Percentiles rank a stretch among this genome's conserved stretches.
Conservation (phyloP, 2,888 invertebrate genomes). For the Xestoiulus laeticollis region DNA sequence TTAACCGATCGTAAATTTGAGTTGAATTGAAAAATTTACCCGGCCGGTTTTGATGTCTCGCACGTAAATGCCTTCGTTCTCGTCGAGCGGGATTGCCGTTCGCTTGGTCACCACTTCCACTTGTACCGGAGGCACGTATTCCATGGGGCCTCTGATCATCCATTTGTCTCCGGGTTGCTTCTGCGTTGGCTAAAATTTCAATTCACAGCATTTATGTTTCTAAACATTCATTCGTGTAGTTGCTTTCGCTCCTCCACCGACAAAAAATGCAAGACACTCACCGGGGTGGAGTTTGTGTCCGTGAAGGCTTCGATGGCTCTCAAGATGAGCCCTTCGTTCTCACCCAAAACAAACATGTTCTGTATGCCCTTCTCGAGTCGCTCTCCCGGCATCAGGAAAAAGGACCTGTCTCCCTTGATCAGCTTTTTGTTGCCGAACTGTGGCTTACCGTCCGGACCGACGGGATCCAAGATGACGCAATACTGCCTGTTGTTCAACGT, state of each 20-base stretch:
- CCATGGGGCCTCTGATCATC: constrained; percentile 67
- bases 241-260: too few relatives aligned
- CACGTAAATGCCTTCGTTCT: constrained; percentile 68
- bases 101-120: constrained; percentile 66
- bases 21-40: too few relatives aligned
- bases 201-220: too few relatives aligned
- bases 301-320: constrained; percentile 65
- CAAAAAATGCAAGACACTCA: neutral
- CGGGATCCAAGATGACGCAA: constrained; percentile 67
- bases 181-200: constrained; percentile 59
- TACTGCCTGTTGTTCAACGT: constrained; percentile 67
- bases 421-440: constrained; percentile 67
- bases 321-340: constrained; percentile 67
- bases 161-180: constrained; percentile 66
- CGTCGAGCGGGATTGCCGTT: constrained; percentile 67
- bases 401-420: constrained; percentile 67
- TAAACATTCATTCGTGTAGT: too few relatives aligned
- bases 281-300: constrained; percentile 57
- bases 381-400: constrained; percentile 68
- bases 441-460: constrained; percentile 62
- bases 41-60: constrained; percentile 64
- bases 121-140: constrained; percentile 68
- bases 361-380: constrained; percentile 66
- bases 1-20: too few relatives aligned
- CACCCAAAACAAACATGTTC: constrained; percentile 66